phyloP scores from a whole-genome alignment of 2,113 vertebrate species.

The Aegotheles bennettii region DNA sequence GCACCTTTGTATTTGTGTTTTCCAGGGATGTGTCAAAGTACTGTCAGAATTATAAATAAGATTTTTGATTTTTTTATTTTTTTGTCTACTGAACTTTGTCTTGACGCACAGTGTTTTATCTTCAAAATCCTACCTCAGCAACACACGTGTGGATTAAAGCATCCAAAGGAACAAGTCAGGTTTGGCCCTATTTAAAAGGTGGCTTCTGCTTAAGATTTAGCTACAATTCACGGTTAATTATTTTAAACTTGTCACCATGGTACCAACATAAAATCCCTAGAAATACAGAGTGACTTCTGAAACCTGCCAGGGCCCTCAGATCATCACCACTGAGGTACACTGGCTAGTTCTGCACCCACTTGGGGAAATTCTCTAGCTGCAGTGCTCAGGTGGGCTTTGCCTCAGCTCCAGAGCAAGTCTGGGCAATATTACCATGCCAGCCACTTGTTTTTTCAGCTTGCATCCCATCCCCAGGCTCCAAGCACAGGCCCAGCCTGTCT shows the following conservation, averaged over 20 bases:
- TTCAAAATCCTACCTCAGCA: background rate
- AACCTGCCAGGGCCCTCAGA: background rate
- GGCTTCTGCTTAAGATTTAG: background rate
- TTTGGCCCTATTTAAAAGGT: background rate
- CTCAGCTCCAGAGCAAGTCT: background rate
- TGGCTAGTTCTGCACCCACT: background rate
- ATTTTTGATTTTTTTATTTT: no score
- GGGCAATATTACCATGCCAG: fast-evolving
- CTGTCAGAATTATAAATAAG: background rate
- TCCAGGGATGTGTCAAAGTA: background rate
- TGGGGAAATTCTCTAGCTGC: fast-evolving
- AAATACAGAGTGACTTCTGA: background rate
- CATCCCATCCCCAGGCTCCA: background rate
- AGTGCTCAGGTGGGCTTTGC: background rate
- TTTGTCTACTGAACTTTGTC: background rate
- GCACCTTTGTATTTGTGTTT: background rate
- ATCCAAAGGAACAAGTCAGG: background rate
- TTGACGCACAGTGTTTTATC: background rate
- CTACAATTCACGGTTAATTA: background rate
- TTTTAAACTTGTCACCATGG: background rate
- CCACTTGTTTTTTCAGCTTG: background rate
- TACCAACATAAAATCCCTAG: background rate
- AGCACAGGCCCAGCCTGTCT: background rate
- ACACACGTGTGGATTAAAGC: background rate
- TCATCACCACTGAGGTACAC: fast-evolving